phyloP scores from a whole-genome alignment of 2,113 vertebrate genomes.

The Gobius niger region DNA sequence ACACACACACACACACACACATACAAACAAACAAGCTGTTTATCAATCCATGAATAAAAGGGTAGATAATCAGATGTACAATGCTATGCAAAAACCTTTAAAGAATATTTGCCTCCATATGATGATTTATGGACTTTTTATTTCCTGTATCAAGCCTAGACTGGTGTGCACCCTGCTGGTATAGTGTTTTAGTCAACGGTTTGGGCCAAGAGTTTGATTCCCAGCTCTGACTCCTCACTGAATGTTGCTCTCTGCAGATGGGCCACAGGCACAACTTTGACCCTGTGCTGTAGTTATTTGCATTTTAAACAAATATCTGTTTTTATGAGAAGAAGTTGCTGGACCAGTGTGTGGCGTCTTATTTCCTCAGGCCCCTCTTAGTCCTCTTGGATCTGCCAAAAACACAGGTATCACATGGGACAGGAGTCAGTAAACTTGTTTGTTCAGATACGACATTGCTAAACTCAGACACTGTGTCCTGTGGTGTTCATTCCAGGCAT shows the following conservation, averaged over 20 bases:
- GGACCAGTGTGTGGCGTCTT: not conserved
- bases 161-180: too few relatives aligned
- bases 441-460: not conserved
- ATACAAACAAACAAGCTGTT: not conserved
- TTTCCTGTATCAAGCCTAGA: too few relatives aligned
- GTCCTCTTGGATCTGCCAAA: constrained; percentile 68
- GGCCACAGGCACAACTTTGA: not conserved
- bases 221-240: too few relatives aligned
- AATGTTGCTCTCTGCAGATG: too few relatives aligned
- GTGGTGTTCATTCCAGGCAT: not conserved
- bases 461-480: not conserved
- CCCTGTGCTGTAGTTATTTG: not conserved
- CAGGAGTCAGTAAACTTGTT: constrained; percentile 3
- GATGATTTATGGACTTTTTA: too few relatives aligned
- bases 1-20: not conserved
- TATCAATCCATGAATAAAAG: not conserved
- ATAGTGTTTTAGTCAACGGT: too few relatives aligned
- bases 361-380: constrained; percentile 77
- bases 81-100: too few relatives aligned
- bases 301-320: not conserved
- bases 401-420: not conserved
- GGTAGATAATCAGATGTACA: too few relatives aligned
- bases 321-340: not conserved
- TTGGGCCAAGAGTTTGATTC: too few relatives aligned
- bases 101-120: too few relatives aligned